Conservation (phyloP, 2,888 invertebrate genomes). For the Caenorhabditis virilis region DNA sequence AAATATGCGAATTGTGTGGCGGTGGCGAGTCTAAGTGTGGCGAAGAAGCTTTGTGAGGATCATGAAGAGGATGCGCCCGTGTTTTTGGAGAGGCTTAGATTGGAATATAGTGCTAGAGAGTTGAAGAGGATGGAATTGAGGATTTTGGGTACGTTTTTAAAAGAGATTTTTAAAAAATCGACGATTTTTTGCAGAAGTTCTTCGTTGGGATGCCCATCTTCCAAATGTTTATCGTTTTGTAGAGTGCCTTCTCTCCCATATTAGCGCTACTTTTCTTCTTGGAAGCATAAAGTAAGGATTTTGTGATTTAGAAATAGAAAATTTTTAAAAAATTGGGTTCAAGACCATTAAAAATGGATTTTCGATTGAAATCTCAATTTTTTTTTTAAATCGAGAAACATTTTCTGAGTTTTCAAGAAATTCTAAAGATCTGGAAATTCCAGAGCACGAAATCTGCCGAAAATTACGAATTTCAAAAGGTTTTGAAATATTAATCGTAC, state of each 20-base stretch:
- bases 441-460: no score
- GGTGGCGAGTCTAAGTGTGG: slow-evolving; percentile 47
- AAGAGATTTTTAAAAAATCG: no score
- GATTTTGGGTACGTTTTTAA: slow-evolving; percentile 32
- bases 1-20: slow-evolving; percentile 51
- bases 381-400: neutral
- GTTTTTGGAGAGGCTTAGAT: slow-evolving; percentile 40
- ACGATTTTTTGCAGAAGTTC: slow-evolving; percentile 20
- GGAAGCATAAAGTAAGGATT: slow-evolving; percentile 32
- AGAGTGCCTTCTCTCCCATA: slow-evolving; percentile 39
- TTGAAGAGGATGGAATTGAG: slow-evolving; percentile 51
- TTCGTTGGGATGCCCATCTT: slow-evolving; percentile 49
- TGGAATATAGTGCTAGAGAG: slow-evolving; percentile 45
- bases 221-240: slow-evolving; percentile 50
- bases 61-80: slow-evolving; percentile 43
- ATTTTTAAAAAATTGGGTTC: no score
- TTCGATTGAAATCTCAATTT: no score
- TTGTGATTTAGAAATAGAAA: no score
- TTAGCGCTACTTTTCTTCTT: slow-evolving; percentile 40
- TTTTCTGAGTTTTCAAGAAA: neutral
- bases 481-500: no score
- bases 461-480: no score
- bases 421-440: no score
- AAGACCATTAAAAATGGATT: no score
- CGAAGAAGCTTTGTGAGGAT: slow-evolving; percentile 52